A percentile compares a stretch with the other conserved stretches of the same genome.
These are phyloP conservation scores for Encarsia formosa DNA, from an alignment of 2,888 invertebrate genomes.

Conservation along the genomic window DNA sequence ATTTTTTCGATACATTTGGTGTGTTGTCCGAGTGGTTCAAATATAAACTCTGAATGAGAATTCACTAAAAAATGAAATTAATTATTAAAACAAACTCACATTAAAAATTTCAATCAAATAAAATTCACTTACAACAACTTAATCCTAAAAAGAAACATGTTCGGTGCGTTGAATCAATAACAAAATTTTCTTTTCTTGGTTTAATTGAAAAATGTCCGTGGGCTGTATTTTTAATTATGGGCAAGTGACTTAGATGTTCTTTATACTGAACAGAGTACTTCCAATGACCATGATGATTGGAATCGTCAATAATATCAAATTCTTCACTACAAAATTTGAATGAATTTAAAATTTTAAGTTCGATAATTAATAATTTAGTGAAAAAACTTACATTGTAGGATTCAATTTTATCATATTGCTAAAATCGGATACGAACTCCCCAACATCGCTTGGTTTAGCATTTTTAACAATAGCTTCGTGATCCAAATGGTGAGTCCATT, in stretches of 20 bases:
- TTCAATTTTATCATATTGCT: conserved; percentile 68
- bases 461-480: conserved; percentile 55
- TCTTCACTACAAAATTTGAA: conserved; percentile 51
- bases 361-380: conserved; percentile 3
- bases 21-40: conserved; percentile 51
- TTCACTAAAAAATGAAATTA: conserved; percentile 55
- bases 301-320: conserved; percentile 62
- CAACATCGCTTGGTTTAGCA: conserved; percentile 59
- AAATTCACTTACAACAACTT: conserved; percentile 58
- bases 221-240: conserved; percentile 59
- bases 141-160: conserved; percentile 61
- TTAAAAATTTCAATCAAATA: not conserved
- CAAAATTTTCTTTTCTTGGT: conserved; percentile 51
- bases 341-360: conserved; percentile 2
- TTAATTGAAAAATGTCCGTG: conserved; percentile 60
- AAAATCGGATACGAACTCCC: conserved; percentile 75
- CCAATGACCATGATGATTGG: conserved; percentile 67
- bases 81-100: not conserved
- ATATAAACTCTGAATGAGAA: conserved; percentile 61
- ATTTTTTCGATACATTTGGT: conserved; percentile 59
- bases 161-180: conserved; percentile 60
- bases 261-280: conserved; percentile 64
- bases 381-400: conserved; percentile 65
- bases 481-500: conserved; percentile 36
- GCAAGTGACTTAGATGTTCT: conserved; percentile 64